These are phyloP conservation scores for Globia sparganii DNA, from an alignment of 2,888 invertebrate species.

Conservation along the genomic window DNA sequence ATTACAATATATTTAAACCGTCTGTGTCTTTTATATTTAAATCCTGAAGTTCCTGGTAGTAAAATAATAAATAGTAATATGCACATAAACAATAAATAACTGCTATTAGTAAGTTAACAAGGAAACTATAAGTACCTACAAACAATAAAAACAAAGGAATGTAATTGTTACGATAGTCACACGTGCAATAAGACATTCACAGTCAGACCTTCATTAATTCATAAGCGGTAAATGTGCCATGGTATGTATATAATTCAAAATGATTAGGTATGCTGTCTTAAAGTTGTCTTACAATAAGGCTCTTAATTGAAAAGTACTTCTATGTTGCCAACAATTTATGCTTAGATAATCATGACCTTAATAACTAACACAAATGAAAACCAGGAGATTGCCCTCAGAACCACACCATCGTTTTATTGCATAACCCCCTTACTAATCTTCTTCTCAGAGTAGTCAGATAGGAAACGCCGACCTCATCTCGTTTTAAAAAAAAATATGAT, in stretches of 20 bases:
- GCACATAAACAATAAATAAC: not conserved
- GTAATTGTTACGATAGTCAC: constrained; percentile 6
- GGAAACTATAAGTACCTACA: not conserved
- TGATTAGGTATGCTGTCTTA: not conserved
- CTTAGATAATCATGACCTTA: no score
- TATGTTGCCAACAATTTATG: no score
- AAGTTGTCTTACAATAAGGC: not conserved
- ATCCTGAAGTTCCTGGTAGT: not conserved
- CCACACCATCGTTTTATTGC: no score
- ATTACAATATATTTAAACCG: constrained; percentile 71
- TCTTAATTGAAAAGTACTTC: not conserved
- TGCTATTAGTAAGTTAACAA: not conserved
- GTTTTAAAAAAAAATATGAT: no score
- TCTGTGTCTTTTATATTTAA: constrained; percentile 34
- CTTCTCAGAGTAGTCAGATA: no score
- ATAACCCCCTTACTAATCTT: no score
- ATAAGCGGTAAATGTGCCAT: constrained; percentile 25
- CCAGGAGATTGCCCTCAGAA: no score
- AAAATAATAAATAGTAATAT: not conserved
- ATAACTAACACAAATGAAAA: no score
- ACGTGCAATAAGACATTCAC: constrained; percentile 38
- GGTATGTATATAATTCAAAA: not conserved
- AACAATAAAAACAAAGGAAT: not conserved
- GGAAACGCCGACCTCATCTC: no score
- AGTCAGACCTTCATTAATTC: constrained; percentile 28